Evolutionary conservation across 1,140 invertebrate genomes (phyloP).

Genomic region (Eriosoma lanigerum): DNA sequence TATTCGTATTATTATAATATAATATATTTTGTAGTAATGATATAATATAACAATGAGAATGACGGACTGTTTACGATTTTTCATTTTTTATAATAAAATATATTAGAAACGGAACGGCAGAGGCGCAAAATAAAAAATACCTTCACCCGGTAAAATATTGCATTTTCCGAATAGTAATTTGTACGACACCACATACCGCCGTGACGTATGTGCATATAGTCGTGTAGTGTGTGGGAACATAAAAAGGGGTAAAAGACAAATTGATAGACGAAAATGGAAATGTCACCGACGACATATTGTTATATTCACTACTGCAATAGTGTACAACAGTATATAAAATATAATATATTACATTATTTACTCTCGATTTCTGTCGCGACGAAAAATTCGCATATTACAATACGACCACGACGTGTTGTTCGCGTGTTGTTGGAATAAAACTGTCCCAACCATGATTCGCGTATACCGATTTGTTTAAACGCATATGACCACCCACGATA

Average conservation of each 20-base stretch:
- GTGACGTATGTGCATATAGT: no score
- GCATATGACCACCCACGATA: no score
- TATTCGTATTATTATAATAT: not conserved
- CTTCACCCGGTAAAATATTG: not conserved
- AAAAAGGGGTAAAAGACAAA: constrained; percentile 1
- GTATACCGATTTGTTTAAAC: no score
- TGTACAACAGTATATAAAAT: no score
- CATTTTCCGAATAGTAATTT: constrained; percentile 17
- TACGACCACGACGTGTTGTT: no score
- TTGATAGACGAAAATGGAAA: constrained; percentile 29
- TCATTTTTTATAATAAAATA: not conserved
- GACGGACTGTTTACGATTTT: not conserved
- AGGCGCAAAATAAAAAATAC: not conserved
- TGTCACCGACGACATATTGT: constrained; percentile 19
- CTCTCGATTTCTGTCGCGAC: no score
- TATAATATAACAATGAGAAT: not conserved
- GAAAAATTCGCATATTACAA: no score
- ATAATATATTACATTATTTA: no score
- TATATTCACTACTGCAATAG: no score
- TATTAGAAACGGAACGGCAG: not conserved
- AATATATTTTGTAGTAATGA: not conserved
- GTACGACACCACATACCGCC: not conserved
- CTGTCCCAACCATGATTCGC: no score
- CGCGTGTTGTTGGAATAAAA: no score
- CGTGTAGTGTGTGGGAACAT: not conserved